Evolutionary conservation across 1,140 invertebrate species (phyloP).

Genomic region (Macrosteles quadrilineatus): DNA sequence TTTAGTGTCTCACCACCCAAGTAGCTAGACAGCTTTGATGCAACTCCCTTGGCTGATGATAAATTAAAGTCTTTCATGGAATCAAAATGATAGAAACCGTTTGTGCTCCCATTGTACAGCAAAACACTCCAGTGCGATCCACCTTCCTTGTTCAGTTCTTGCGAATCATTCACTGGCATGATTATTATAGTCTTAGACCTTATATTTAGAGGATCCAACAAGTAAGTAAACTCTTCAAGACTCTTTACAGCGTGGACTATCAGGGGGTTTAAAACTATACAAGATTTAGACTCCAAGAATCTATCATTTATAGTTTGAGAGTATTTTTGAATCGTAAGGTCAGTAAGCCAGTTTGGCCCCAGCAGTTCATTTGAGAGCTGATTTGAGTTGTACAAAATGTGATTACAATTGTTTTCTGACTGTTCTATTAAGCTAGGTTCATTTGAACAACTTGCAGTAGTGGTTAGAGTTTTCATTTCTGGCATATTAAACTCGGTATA

Average conservation of each 20-base stretch:
- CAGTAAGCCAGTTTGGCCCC: background rate
- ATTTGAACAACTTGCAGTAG: too few relatives aligned
- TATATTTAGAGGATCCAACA: background rate
- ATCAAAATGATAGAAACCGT: background rate
- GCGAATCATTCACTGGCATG: background rate
- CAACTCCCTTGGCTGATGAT: background rate
- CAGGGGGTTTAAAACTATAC: background rate
- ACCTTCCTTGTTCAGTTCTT: background rate
- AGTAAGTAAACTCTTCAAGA: background rate
- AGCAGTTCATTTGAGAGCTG: background rate
- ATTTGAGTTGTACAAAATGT: background rate
- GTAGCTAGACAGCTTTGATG: background rate
- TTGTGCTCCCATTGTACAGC: background rate
- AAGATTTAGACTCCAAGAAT: background rate
- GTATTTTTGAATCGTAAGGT: background rate
- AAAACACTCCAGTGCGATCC: background rate
- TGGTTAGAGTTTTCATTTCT: too few relatives aligned
- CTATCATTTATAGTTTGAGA: background rate
- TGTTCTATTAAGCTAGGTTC: too few relatives aligned
- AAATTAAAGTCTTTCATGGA: background rate
- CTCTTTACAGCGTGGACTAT: background rate
- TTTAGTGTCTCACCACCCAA: background rate
- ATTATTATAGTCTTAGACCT: background rate
- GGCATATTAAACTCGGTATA: too few relatives aligned
- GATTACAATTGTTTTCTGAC: too few relatives aligned